phyloP scores from a whole-genome alignment of 2,797 vertebrate species.

The Anomalospiza imberbis region DNA sequence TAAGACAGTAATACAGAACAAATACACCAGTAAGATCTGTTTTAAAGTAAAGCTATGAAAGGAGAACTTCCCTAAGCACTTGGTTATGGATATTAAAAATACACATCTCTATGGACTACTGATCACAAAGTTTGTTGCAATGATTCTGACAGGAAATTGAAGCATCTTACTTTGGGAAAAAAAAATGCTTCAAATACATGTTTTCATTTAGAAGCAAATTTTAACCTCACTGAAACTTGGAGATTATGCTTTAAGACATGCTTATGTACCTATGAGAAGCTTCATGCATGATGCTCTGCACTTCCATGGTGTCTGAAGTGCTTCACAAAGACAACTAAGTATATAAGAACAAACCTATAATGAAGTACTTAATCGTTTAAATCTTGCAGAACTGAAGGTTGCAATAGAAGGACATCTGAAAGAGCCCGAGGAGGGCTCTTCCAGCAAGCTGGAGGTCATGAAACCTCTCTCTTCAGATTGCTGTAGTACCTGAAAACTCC shows the following conservation, averaged over 20 bases:
- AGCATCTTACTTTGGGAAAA: slow-evolving; percentile 9
- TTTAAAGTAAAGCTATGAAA: slow-evolving; percentile 51
- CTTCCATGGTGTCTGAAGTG: slow-evolving; percentile 14
- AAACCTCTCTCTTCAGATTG: not conserved
- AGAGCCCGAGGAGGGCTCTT: slow-evolving; percentile 2
- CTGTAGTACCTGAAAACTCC: slow-evolving; percentile 21
- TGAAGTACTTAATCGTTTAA: slow-evolving; percentile 23
- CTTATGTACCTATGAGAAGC: slow-evolving; percentile 42
- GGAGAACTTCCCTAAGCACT: not conserved
- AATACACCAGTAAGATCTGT: slow-evolving; percentile 42
- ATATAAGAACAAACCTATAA: slow-evolving; percentile 35
- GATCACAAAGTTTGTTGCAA: slow-evolving; percentile 51
- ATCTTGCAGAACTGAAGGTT: slow-evolving; percentile 67
- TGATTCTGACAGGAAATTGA: slow-evolving; percentile 35
- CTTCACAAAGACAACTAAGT: slow-evolving; percentile 44
- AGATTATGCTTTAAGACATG: slow-evolving; percentile 45
- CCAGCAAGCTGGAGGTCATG: not conserved
- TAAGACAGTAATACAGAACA: slow-evolving; percentile 54
- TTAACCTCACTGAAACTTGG: slow-evolving; percentile 50
- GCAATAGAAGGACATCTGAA: not conserved
- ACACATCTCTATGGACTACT: slow-evolving; percentile 24
- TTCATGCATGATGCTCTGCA: slow-evolving; percentile 56
- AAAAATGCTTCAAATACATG: slow-evolving; percentile 8
- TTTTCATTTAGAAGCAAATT: slow-evolving; percentile 56
- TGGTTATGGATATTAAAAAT: slow-evolving; percentile 36